phyloP scores from a whole-genome alignment of 2,113 vertebrate species.

The Leptocoma aspasia region DNA sequence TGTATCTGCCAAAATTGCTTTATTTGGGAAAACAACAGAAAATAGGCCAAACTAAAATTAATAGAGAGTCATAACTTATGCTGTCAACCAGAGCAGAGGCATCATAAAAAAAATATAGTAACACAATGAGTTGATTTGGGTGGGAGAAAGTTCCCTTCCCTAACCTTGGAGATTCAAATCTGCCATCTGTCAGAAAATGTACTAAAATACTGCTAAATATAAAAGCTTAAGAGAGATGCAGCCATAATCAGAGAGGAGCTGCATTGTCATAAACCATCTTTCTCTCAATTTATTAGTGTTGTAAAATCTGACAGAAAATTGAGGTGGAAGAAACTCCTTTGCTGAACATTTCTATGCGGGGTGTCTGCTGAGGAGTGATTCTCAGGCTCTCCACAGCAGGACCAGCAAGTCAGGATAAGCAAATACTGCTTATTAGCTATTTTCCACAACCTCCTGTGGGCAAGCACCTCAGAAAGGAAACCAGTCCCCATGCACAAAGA shows the following conservation, averaged over 20 bases:
- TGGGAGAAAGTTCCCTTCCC: neutral
- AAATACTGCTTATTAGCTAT: neutral
- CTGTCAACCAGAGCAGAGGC: neutral
- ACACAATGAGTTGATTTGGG: neutral
- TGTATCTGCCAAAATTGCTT: neutral
- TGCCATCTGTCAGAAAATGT: neutral
- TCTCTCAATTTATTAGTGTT: neutral
- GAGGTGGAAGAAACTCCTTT: neutral
- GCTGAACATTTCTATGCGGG: neutral
- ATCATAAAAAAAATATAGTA: neutral
- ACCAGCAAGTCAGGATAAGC: neutral
- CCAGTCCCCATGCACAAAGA: rapidly evolving
- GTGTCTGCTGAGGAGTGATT: neutral
- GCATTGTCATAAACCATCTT: neutral
- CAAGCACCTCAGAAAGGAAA: neutral
- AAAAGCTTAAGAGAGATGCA: neutral
- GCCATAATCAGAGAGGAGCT: neutral
- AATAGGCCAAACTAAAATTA: neutral
- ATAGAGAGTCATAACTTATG: neutral
- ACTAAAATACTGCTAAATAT: neutral
- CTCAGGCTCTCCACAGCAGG: neutral
- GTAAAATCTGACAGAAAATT: neutral
- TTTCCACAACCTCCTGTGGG: neutral
- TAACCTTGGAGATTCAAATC: neutral
- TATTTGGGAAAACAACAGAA: neutral